phyloP scores from a whole-genome alignment of 1,140 invertebrate species.

The Aethina tumida region DNA sequence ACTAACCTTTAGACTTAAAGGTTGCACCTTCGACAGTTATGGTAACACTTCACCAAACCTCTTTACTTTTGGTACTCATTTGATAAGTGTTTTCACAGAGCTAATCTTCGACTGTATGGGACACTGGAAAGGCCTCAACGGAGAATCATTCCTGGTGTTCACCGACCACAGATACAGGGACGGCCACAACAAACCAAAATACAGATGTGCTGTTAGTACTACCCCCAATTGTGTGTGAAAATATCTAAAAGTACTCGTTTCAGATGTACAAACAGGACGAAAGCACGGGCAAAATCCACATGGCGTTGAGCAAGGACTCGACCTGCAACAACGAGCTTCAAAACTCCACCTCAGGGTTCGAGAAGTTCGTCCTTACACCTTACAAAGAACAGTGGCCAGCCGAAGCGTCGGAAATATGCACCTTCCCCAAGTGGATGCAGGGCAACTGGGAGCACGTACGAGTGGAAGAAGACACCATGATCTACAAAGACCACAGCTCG shows the following conservation, averaged over 20 bases:
- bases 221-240: background rate
- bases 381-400: conserved; percentile 34
- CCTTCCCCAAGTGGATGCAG: conserved; percentile 56
- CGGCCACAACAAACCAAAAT: conserved; percentile 42
- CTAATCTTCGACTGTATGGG: conserved; percentile 58
- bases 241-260: conserved; percentile 20
- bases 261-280: conserved; percentile 51
- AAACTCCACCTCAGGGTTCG: conserved; percentile 49
- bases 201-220: conserved; percentile 57
- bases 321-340: conserved; percentile 50
- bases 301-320: conserved; percentile 59
- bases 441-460: conserved; percentile 54
- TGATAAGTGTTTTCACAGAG: conserved; percentile 35
- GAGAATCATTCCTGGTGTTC: conserved; percentile 51
- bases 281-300: conserved; percentile 44
- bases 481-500: conserved; percentile 52
- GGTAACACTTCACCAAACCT: conserved; percentile 12
- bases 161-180: conserved; percentile 42
- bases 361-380: conserved; percentile 45
- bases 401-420: conserved; percentile 31
- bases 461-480: conserved; percentile 49
- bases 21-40: conserved; percentile 18
- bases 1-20: conserved; percentile 34
- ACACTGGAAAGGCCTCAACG: conserved; percentile 49
- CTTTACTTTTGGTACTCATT: background rate